phyloP scores from a whole-genome alignment of 2,888 invertebrate species.

The Pilophorus perplexus region DNA sequence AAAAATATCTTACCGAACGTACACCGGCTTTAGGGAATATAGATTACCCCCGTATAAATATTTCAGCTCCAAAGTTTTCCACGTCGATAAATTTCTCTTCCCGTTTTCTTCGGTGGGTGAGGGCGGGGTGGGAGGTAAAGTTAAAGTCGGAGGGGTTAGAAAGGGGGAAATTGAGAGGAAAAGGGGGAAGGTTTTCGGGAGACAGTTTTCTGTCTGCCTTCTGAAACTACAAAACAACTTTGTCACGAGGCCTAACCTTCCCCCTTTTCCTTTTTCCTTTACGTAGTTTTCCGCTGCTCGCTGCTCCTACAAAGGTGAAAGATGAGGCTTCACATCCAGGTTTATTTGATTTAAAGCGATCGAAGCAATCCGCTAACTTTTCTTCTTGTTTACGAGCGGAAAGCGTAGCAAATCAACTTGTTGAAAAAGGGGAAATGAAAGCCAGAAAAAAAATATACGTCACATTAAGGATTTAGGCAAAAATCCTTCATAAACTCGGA shows the following conservation, averaged over 20 bases:
- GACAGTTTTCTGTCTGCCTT: constrained; percentile 19
- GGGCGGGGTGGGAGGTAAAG: too few species aligned
- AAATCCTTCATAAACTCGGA: too few species aligned
- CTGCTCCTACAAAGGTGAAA: too few species aligned
- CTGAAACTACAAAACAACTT: constrained; percentile 24
- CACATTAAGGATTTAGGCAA: too few species aligned
- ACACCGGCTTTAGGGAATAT: constrained; percentile 10
- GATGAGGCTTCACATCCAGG: too few species aligned
- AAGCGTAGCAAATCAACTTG: too few species aligned
- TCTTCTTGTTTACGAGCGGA: too few species aligned
- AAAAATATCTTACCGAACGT: background rate
- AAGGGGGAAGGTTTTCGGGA: constrained; percentile 11
- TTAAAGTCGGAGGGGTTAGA: constrained; percentile 10
- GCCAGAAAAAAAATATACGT: too few species aligned
- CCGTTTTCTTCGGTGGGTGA: constrained; percentile 12
- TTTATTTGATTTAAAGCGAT: too few species aligned
- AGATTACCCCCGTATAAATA: constrained; percentile 18
- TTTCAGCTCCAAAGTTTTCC: constrained; percentile 15
- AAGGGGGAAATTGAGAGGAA: constrained; percentile 14
- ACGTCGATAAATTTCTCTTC: constrained; percentile 15
- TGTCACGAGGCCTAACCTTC: constrained; percentile 12
- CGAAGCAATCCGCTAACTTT: too few species aligned
- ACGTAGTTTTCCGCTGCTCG: background rate
- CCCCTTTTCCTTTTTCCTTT: background rate
- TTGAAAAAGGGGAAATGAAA: too few species aligned